phyloP scores from a whole-genome alignment of 1,140 invertebrate genomes.

The Tribolium castaneum region DNA sequence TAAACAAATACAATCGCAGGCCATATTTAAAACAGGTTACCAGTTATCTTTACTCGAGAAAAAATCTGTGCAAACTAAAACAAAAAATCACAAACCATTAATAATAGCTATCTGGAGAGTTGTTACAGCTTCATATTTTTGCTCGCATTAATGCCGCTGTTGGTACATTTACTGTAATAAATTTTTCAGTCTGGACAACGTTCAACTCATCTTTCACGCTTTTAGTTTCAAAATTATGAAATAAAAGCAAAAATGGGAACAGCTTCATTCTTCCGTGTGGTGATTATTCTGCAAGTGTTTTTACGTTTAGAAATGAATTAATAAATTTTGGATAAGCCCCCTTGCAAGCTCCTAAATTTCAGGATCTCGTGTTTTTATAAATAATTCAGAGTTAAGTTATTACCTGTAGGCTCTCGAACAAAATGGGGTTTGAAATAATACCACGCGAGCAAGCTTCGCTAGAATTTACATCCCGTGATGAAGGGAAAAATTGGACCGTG shows the following conservation, averaged over 20 bases:
- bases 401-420: not conserved
- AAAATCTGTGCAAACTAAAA: not conserved
- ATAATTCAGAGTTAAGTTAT: slow-evolving; percentile 3
- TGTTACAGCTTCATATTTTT: slow-evolving; percentile 7
- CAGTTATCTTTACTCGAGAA: not conserved
- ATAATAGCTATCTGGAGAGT: not conserved
- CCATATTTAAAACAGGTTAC: not conserved
- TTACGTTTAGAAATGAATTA: not conserved
- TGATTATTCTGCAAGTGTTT: not conserved
- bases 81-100: not conserved
- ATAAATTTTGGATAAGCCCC: slow-evolving; percentile 3
- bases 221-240: not conserved
- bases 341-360: not conserved
- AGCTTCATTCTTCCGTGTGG: not conserved
- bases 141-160: not conserved
- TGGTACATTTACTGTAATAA: not conserved
- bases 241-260: not conserved
- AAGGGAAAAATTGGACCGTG: not conserved
- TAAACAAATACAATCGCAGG: not conserved
- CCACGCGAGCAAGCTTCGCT: not conserved
- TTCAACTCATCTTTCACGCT: not conserved
- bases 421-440: slow-evolving; percentile 7
- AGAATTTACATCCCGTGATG: not conserved
- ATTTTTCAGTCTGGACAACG: not conserved
- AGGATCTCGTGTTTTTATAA: not conserved